These are phyloP conservation scores for Bombus terrestris DNA, from an alignment of 1,140 invertebrate species.

Conservation along the genomic window DNA sequence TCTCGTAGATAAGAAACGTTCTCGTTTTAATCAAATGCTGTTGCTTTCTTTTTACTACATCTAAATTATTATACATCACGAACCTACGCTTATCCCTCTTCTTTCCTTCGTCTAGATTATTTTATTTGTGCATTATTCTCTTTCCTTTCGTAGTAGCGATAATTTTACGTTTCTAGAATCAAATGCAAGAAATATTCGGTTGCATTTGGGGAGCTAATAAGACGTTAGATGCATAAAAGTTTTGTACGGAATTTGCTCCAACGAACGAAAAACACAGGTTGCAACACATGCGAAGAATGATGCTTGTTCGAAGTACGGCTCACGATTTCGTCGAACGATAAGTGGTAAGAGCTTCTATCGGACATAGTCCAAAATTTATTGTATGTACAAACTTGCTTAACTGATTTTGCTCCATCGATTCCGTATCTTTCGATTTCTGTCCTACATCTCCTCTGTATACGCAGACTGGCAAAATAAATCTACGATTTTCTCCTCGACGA, in stretches of 20 bases:
- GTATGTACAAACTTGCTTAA: too few relatives aligned
- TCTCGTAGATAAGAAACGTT: not conserved
- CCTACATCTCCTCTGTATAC: not conserved
- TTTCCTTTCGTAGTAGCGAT: not conserved
- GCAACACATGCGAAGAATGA: slow-evolving; percentile 29
- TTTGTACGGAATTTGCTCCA: not conserved
- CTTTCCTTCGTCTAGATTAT: not conserved
- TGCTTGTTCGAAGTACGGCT: slow-evolving; percentile 1
- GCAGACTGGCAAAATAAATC: not conserved
- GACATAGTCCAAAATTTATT: not conserved
- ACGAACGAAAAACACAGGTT: not conserved
- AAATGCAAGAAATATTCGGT: not conserved
- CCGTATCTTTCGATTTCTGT: not conserved
- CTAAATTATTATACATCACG: too few relatives aligned
- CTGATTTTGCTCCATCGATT: not conserved
- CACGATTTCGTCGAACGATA: slow-evolving; percentile 41
- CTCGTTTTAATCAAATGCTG: not conserved
- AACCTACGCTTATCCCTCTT: not conserved
- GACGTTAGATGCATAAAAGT: not conserved
- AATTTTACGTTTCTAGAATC: not conserved
- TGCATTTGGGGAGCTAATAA: too few relatives aligned
- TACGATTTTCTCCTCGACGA: too few relatives aligned
- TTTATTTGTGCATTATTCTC: not conserved
- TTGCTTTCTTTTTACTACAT: too few relatives aligned
- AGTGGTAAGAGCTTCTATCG: slow-evolving; percentile 25